Evolutionary conservation across 2,888 invertebrate genomes (phyloP).

Genomic region (Spodoptera picta): DNA sequence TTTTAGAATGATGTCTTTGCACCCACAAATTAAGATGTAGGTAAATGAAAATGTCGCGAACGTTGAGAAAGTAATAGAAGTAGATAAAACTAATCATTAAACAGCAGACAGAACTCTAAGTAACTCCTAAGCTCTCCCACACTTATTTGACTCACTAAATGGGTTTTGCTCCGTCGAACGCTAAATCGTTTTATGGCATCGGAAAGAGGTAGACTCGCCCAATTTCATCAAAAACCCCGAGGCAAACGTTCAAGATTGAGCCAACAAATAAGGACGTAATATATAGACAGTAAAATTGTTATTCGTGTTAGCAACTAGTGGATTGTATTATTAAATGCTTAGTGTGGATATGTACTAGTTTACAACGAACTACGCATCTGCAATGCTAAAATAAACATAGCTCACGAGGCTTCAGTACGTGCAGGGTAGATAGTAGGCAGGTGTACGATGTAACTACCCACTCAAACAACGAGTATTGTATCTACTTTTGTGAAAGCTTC

Average conservation of each 20-base stretch:
- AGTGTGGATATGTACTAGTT: constrained; percentile 44
- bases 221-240: constrained; percentile 42
- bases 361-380: constrained; percentile 61
- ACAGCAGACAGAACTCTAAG: constrained; percentile 7
- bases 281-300: constrained; percentile 40
- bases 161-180: constrained; percentile 39
- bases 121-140: constrained; percentile 19
- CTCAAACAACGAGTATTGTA: not conserved
- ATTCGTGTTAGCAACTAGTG: constrained; percentile 50
- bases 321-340: constrained; percentile 60
- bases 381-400: constrained; percentile 65
- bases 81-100: not conserved
- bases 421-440: not conserved
- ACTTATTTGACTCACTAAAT: constrained; percentile 49
- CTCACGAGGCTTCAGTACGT: constrained; percentile 41
- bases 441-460: constrained; percentile 9
- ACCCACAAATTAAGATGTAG: too few species aligned
- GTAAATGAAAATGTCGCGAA: too few species aligned
- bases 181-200: constrained; percentile 42
- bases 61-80: too few species aligned
- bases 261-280: constrained; percentile 22
- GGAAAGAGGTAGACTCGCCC: constrained; percentile 33
- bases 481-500: too few species aligned
- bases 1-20: not conserved
- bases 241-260: constrained; percentile 36